Conservation (phyloP, 1,140 invertebrate genomes). For the Drosophila nigrodunni region DNA sequence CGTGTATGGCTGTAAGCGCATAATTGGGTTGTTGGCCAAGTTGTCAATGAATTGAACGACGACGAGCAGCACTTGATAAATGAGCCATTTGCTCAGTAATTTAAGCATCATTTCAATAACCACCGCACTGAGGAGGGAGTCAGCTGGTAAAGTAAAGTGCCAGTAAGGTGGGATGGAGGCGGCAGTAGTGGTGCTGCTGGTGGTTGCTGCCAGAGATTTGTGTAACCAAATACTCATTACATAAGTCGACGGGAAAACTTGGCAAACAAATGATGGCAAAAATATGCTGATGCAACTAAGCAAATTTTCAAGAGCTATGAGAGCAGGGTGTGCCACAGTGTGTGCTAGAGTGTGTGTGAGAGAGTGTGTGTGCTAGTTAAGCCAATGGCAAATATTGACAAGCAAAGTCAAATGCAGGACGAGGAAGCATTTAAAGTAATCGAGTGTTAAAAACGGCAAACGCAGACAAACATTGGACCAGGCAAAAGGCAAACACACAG, state of each 20-base stretch:
- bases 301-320: constrained; percentile 47
- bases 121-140: constrained; percentile 13
- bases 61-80: constrained; percentile 68
- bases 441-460: constrained; percentile 83
- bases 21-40: constrained; percentile 56
- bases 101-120: constrained; percentile 78
- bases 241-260: constrained; percentile 60
- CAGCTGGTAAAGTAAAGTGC: constrained; percentile 35
- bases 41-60: constrained; percentile 54
- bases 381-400: constrained; percentile 71
- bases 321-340: constrained; percentile 3
- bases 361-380: constrained; percentile 70
- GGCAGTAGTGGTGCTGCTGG: background rate
- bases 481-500: constrained; percentile 50
- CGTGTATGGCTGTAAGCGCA: constrained; percentile 32
- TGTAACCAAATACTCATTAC: constrained; percentile 83
- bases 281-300: constrained; percentile 76
- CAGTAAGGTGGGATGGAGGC: constrained; percentile 13
- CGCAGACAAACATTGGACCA: constrained; percentile 73
- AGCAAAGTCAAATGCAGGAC: constrained; percentile 64
- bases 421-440: constrained; percentile 78
- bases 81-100: constrained; percentile 81
- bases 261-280: constrained; percentile 45
- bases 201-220: constrained; percentile 53
- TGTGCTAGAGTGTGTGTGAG: constrained; percentile 21